Percentiles rank a stretch among this genome's conserved stretches.
Evolutionary conservation across 2,113 vertebrate genomes (phyloP).

Genomic region (Gymnorhina tibicen): DNA sequence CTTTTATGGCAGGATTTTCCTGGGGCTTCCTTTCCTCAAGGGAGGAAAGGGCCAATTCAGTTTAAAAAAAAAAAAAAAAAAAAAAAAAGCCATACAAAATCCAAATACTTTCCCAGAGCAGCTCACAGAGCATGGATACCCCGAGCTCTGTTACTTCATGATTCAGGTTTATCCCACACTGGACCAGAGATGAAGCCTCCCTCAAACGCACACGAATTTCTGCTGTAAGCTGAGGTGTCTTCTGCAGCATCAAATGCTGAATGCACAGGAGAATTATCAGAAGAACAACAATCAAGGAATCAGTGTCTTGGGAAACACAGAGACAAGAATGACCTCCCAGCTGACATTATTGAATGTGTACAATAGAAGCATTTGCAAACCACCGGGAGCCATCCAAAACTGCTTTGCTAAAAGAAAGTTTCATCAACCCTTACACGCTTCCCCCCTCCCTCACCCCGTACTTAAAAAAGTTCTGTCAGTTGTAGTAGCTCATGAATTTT

Average conservation of each 20-base stretch:
- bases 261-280: not conserved
- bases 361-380: not conserved
- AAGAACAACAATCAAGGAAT: not conserved
- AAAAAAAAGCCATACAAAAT: not conserved
- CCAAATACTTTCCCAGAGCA: not conserved
- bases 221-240: not conserved
- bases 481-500: not conserved
- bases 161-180: not conserved
- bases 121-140: not conserved
- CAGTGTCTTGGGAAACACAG: not conserved
- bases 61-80: not conserved
- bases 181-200: not conserved
- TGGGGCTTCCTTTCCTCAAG: not conserved
- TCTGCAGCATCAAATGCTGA: not conserved
- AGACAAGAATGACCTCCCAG: not conserved
- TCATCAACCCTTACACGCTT: not conserved
- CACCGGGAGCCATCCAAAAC: not conserved
- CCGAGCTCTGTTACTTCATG: not conserved
- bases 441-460: not conserved
- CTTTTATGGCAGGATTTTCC: not conserved
- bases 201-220: not conserved
- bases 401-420: not conserved
- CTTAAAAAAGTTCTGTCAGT: not conserved
- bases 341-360: fast-evolving
- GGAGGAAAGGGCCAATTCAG: not conserved